Base-by-base conservation (phyloP, 1,140 invertebrate species). In the Homalodisca vitripennis region DNA sequence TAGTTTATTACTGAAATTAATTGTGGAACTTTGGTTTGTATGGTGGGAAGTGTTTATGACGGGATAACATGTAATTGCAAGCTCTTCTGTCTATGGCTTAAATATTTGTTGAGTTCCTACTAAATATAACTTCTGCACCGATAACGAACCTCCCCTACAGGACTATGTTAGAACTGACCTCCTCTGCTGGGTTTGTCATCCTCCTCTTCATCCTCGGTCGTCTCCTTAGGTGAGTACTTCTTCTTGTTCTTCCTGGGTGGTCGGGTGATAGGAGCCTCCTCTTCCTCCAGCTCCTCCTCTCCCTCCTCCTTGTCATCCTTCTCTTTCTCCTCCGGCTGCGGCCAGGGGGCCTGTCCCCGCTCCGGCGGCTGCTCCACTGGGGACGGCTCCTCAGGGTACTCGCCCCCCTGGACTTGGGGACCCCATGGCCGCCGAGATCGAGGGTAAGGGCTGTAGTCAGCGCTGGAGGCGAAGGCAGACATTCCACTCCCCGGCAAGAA, bases 401-500 rank as follows among this genome's bases (percentile, higher is more conserved):
- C 24, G 1, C 22, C 32, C 20, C 55, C 17, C 6, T 55, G 3
- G 6, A n/a, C 24, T n/a, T n/a, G n/a, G 20, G 27, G 48, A 3
- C 51, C 24, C 51, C 51, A 68, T 2, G 67, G 29, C 24, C 46
- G 22, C 22, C 48, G n/a, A 32, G 64, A 24, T 26, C 46, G 41
- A 20, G 31, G 27, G 29, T n/a, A 22, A 14, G 67, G 53, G 31
- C n/a, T 10, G 32, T 55, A 65, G 41, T 71, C 72, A 26, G 60
- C 69, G 14, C 46, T 60, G 3, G 66, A 70, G 2, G 74, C 70
- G 47, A 73, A 73, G 14, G 71, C 71, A 27, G 75, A 63, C 70
- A 76, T 69, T 13, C 73, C 70, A 1, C 69, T 71, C 22, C 69
- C 67, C 10, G 75, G 75, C 32, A 73, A 67, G 66, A 71, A 76